Percentiles rank a stretch among this genome's conserved stretches.
phyloP scores from a whole-genome alignment of 2,113 vertebrate genomes.

The Tylochromis polylepis region DNA sequence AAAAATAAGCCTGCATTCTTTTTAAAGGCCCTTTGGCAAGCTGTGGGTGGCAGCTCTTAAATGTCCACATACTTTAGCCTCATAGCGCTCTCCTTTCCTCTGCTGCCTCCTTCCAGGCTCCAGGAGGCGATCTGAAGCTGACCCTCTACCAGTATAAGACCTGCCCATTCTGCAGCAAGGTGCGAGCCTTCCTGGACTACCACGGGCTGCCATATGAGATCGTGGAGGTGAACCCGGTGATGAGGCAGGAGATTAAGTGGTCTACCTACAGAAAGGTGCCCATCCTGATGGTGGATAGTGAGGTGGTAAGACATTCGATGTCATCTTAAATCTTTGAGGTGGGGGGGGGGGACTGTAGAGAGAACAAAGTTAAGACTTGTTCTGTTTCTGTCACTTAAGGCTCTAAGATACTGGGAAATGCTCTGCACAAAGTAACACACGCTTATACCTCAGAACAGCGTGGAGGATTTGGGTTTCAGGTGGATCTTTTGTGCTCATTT shows the following conservation, averaged over 20 bases:
- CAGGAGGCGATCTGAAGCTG: constrained; percentile 64
- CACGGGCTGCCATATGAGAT: constrained; percentile 85
- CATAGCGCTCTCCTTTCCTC: neutral
- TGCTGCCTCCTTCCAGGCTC: constrained; percentile 15
- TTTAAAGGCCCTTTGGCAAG: accelerated
- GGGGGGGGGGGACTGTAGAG: accelerated
- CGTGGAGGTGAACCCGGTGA: constrained; percentile 95
- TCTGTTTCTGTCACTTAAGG: neutral
- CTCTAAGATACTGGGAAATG: neutral
- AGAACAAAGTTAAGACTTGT: neutral
- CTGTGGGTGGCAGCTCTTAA: accelerated
- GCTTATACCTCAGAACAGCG: neutral
- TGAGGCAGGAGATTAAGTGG: constrained; percentile 92
- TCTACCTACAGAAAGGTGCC: constrained; percentile 95
- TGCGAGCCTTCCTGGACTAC: constrained; percentile 92
- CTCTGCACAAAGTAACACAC: no score
- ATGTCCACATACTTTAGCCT: neutral
- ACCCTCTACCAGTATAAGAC: constrained; percentile 97
- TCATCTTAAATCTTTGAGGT: neutral
- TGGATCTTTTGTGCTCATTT: neutral
- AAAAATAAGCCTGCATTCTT: neutral
- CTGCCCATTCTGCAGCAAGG: constrained; percentile 98
- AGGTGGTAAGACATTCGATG: constrained; percentile 47
- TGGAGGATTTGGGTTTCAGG: neutral
- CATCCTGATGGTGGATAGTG: constrained; percentile 75